Evolutionary conservation across 1,140 invertebrate genomes (phyloP).

Genomic region (Lucilia sericata): DNA sequence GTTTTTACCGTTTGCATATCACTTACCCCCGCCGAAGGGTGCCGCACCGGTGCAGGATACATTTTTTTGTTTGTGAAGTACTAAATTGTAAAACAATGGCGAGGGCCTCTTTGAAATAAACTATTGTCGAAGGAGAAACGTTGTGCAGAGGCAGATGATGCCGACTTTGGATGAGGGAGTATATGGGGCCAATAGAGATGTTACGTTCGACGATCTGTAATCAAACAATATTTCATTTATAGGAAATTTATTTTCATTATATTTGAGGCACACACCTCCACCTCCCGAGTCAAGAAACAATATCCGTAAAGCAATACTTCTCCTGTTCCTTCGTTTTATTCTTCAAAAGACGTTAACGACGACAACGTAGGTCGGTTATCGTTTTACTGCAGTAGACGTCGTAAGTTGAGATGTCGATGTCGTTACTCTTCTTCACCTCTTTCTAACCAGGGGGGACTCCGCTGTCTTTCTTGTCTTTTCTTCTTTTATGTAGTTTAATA

Average conservation of each 20-base stretch:
- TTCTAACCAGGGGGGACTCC: slow-evolving; percentile 34
- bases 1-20: slow-evolving; percentile 41
- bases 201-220: slow-evolving; percentile 18
- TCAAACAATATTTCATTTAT: slow-evolving; percentile 2
- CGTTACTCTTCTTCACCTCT: slow-evolving; percentile 23
- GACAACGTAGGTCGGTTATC: slow-evolving; percentile 30
- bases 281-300: slow-evolving; percentile 29
- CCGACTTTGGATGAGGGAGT: background rate
- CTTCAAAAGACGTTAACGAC: slow-evolving; percentile 31
- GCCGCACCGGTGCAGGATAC: slow-evolving; percentile 68
- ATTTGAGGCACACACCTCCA: slow-evolving; percentile 13
- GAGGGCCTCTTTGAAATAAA: slow-evolving; percentile 2
- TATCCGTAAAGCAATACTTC: slow-evolving; percentile 16
- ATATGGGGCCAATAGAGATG: slow-evolving; percentile 15
- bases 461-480: slow-evolving; percentile 13
- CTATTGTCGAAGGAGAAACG: background rate
- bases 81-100: slow-evolving; percentile 36
- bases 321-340: slow-evolving; percentile 2
- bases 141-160: background rate
- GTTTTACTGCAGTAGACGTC: slow-evolving; percentile 33
- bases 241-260: background rate
- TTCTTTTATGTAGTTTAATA: background rate
- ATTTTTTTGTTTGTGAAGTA: slow-evolving; percentile 51
- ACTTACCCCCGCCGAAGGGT: slow-evolving; percentile 67
- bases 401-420: slow-evolving; percentile 31